Evolutionary conservation across 2,113 vertebrate genomes (phyloP), one percentile per base, ranked within the genome.

Genomic region (Plestiodon gilberti): DNA sequence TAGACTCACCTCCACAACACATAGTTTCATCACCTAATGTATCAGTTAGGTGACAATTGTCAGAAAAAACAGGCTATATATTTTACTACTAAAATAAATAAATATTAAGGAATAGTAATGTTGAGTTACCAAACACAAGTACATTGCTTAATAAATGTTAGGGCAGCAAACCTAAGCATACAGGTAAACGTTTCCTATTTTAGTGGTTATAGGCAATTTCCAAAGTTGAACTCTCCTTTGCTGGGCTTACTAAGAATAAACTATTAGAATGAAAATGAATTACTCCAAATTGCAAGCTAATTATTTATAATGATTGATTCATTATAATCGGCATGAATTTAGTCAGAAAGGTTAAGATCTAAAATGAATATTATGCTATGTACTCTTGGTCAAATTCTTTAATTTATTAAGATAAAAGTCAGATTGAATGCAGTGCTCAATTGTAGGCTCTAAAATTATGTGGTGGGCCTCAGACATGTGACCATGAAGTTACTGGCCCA

Each of bases 321-420:
- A 84, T 86, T 89, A 77, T 15, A 2, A 81, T 67, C 82, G 75
- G 84, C 55, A 15, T 70, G 33, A 71, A 62, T 40, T 71, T 84
- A 25, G 33, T 55, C 11, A 43, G 90, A 59, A 28, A 52, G 20
- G 14, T 65, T 83, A 73, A 83, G 73, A 67, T 65, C 13, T 38
- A 38, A 59, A 4, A 84, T 88, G 78, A 83, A 89, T 92, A 87
- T 91, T 94, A 90, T 91, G 92, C 91, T 89, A 91, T 92, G 91
- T 93, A 91, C 87, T 93, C 88, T 90, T 93, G 90, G 15, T 90
- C 81, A 92, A 88, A 88, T 93, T 90, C 88, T 87, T 92, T 93
- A 90, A 59, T 92, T 88, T 93, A 59, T 88, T 93, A 59, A 43
- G 91, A 92, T 91, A 62, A 62, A 93, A 95, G 90, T 82, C 89